Base-by-base conservation (phyloP, 2,888 invertebrate genomes). In the Antitype chi region DNA sequence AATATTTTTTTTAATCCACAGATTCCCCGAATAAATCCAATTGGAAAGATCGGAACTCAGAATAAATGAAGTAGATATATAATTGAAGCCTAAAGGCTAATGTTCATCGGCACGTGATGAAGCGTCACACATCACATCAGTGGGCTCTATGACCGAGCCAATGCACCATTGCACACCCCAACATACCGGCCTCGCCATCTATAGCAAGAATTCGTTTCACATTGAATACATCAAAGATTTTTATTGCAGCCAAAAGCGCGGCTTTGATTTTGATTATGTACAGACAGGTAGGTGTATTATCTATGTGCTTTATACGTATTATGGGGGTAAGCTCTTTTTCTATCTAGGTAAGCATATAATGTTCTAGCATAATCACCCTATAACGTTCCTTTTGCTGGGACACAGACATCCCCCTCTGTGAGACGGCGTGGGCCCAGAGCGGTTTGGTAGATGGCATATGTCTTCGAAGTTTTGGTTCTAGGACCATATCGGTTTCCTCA, bases 101-200 rank as follows among this genome's bases (percentile, higher is more conserved):
- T 92, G 92, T 89, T 90, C 92, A 93, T 75, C 87, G 91, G 81
- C 74, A 91, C 90, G 92, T 90, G 93, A 93, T 92, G 91, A 88
- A 91, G 91, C 93, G 91, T 92, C 90, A 86, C 89, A 88, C 87
- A 85, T 89, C 93, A 93, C 93, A 90, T 93, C 94, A 92, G 87
- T 90, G 92, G 74, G 84, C 88, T 78, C 87, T 80, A 82, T 86
- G 85, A 90, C 91, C 90, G 89, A 87, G 89, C 88, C 90, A 84
- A 80, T 94, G 94, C 93, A 94, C 92, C 94, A 90, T 89, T 93
- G 94, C 92, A 93, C 94, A 94, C 94, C 93, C 93, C 82, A 76
- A 47, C 80, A 80, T 83, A 76, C 76, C 68, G 60, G 38, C 38
- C 62, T 60, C 32, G 64, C 47, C 53, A 76, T 64, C 59, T 74